phyloP scores from a whole-genome alignment of 2,888 invertebrate genomes.

The Seira ritae region DNA sequence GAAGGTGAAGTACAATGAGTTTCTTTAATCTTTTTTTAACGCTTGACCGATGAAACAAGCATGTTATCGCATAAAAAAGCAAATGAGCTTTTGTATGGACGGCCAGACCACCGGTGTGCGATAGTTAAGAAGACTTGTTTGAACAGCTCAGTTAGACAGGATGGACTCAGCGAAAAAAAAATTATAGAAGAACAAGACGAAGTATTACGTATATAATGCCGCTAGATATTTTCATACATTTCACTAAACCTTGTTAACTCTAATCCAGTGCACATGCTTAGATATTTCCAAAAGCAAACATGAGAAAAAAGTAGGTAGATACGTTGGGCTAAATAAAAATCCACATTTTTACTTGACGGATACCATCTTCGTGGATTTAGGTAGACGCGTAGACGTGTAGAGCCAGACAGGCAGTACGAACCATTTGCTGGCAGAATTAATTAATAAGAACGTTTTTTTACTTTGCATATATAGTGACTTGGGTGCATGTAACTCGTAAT shows the following conservation, averaged over 20 bases:
- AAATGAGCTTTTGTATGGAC: constrained; percentile 38
- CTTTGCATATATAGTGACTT: neutral
- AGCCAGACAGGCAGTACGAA: constrained; percentile 31
- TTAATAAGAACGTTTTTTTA: constrained; percentile 54
- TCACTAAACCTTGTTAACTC: neutral
- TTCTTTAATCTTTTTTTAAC: constrained; percentile 44
- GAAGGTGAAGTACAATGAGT: constrained; percentile 22
- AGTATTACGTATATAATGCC: neutral
- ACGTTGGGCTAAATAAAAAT: neutral
- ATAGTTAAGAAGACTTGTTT: constrained; percentile 32
- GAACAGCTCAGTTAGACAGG: constrained; percentile 46
- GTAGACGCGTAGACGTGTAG: neutral
- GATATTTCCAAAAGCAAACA: neutral
- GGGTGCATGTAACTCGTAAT: neutral
- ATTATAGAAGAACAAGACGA: neutral
- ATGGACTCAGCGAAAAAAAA: constrained; percentile 19
- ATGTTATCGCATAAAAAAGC: constrained; percentile 46
- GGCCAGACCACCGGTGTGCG: constrained; percentile 12
- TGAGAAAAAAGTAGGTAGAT: neutral
- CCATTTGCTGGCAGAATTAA: constrained; percentile 58
- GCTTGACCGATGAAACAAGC: constrained; percentile 57
- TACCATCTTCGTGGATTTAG: neutral
- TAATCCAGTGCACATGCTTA: constrained; percentile 16
- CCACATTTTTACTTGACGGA: neutral
- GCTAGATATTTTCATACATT: constrained; percentile 16